These are phyloP conservation scores for Neopipo cinnamomea DNA, from an alignment of 2,113 vertebrate genomes.

Conservation along the genomic window DNA sequence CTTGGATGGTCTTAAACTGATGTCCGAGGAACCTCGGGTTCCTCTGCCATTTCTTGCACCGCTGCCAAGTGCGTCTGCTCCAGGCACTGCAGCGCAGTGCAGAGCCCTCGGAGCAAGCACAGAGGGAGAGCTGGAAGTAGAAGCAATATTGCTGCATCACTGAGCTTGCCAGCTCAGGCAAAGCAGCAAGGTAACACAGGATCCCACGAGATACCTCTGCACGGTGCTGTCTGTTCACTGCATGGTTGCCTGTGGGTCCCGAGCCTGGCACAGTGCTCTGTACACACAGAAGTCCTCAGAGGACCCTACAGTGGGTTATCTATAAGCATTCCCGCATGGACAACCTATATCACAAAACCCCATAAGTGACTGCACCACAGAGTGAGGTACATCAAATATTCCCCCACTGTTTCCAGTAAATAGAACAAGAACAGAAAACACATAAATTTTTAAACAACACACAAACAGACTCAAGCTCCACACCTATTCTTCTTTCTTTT, in stretches of 20 bases:
- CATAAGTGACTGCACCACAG: fast-evolving
- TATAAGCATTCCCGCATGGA: not conserved
- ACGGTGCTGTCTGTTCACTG: not conserved
- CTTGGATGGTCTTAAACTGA: not conserved
- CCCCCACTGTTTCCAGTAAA: not conserved
- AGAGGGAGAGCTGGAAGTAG: not conserved
- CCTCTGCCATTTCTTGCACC: not conserved
- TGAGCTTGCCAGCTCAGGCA: not conserved
- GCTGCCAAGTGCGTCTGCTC: not conserved
- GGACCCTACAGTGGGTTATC: not conserved
- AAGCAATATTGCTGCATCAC: not conserved
- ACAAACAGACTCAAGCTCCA: not conserved
- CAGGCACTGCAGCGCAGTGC: not conserved
- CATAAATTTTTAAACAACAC: not conserved
- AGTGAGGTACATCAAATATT: not conserved
- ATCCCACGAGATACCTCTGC: fast-evolving
- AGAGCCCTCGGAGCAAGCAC: not conserved
- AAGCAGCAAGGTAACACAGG: not conserved
- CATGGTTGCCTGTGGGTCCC: not conserved
- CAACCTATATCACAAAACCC: not conserved
- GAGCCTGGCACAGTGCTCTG: fast-evolving
- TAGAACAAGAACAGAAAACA: not conserved
- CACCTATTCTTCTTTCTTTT: not conserved
- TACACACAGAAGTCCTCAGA: not conserved
- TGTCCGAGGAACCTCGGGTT: not conserved